phyloP scores from a whole-genome alignment of 2,797 vertebrate genomes.

The Lutjanus argentimaculatus region DNA sequence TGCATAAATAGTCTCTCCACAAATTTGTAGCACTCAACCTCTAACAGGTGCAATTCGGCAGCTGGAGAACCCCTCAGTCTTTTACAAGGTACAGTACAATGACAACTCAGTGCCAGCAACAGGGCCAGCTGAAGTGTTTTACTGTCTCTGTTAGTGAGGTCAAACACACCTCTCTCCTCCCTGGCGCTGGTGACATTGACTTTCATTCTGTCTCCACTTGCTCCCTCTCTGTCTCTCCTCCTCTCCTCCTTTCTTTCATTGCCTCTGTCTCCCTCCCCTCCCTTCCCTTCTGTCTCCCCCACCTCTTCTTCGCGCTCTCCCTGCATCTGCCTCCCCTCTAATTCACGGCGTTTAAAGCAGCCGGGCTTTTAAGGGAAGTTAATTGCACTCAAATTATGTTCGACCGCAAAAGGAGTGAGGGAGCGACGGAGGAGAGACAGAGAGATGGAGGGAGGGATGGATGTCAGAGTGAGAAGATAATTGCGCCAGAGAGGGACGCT shows the following conservation, averaged over 20 bases:
- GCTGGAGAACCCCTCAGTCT: constrained; percentile 61
- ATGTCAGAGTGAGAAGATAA: constrained; percentile 86
- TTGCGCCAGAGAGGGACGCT: constrained; percentile 83
- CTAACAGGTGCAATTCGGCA: constrained; percentile 54
- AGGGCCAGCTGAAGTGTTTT: constrained; percentile 80
- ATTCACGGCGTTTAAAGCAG: constrained; percentile 88
- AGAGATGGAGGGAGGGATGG: constrained; percentile 74
- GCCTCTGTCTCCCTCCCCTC: constrained; percentile 54
- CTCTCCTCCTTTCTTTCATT: constrained; percentile 56
- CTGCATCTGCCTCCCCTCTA: constrained; percentile 79
- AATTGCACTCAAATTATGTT: constrained; percentile 93
- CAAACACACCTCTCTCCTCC: constrained; percentile 80
- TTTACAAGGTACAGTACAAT: constrained; percentile 75
- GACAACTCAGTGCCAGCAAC: constrained; percentile 73
- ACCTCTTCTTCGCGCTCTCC: constrained; percentile 50
- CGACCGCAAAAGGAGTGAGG: constrained; percentile 85
- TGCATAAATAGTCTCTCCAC: not conserved
- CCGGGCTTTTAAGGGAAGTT: constrained; percentile 90
- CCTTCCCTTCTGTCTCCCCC: constrained; percentile 60
- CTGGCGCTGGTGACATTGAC: constrained; percentile 77
- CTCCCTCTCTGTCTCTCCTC: constrained; percentile 21
- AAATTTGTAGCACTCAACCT: constrained; percentile 3
- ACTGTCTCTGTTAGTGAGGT: constrained; percentile 82
- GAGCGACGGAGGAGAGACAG: constrained; percentile 74
- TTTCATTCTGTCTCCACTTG: constrained; percentile 71